Percentiles rank a stretch among this genome's conserved stretches.
Evolutionary conservation across 2,113 vertebrate species (phyloP).

Genomic region (Stegostoma tigrinum): DNA sequence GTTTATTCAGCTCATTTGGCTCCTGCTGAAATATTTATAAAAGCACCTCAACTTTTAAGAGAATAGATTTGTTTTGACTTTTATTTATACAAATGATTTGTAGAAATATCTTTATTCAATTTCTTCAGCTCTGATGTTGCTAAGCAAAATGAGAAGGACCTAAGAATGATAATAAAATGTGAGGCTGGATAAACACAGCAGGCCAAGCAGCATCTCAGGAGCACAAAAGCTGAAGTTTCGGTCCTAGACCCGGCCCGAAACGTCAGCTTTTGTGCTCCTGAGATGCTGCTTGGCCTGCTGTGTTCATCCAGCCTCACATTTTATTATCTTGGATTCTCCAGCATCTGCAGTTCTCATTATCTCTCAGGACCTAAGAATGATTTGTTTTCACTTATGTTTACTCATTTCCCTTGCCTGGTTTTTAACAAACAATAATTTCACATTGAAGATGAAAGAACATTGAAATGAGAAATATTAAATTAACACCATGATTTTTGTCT

Average conservation of each 20-base stretch:
- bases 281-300: too few relatives aligned
- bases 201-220: too few relatives aligned
- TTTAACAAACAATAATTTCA: not conserved
- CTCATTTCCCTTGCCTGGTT: not conserved
- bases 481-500: not conserved
- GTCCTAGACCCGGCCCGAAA: too few relatives aligned
- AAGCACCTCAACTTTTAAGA: conserved; percentile 16
- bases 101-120: not conserved
- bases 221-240: too few relatives aligned
- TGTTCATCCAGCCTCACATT: too few relatives aligned
- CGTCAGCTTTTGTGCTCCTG: too few relatives aligned
- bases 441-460: not conserved
- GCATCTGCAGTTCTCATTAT: too few relatives aligned
- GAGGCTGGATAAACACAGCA: too few relatives aligned
- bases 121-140: not conserved
- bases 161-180: too few relatives aligned
- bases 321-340: too few relatives aligned
- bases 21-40: conserved; percentile 16
- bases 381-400: not conserved
- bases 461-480: not conserved
- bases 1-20: not conserved
- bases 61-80: not conserved
- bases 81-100: not conserved
- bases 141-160: not conserved
- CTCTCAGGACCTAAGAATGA: not conserved